phyloP scores from a whole-genome alignment of 2,113 vertebrate species.

The Corydoras maculifer region DNA sequence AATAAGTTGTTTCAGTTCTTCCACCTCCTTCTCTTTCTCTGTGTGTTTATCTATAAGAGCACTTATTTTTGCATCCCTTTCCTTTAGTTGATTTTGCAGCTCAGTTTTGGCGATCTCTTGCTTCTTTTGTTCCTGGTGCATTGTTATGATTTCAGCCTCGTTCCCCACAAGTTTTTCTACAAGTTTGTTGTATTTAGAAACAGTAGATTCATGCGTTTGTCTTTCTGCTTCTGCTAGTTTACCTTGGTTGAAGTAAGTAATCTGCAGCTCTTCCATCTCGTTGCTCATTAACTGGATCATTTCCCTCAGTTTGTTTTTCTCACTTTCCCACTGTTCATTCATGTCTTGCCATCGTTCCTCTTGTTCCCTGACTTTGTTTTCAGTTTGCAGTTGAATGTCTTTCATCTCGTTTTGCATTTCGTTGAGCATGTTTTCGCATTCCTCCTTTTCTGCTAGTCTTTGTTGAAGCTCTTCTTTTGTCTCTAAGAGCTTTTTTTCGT shows the following conservation, averaged over 20 bases:
- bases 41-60: slow-evolving; percentile 24
- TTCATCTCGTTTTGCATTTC: slow-evolving; percentile 36
- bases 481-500: background rate
- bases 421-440: slow-evolving; percentile 17
- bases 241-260: slow-evolving; percentile 14
- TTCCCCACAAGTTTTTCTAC: slow-evolving; percentile 39
- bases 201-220: slow-evolving; percentile 24
- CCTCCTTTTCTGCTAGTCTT: slow-evolving; percentile 37
- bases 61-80: slow-evolving; percentile 49
- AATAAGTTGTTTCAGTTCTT: slow-evolving; percentile 44
- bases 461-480: slow-evolving; percentile 32
- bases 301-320: slow-evolving; percentile 31
- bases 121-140: slow-evolving; percentile 36
- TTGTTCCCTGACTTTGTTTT: slow-evolving; percentile 44
- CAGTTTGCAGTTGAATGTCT: slow-evolving; percentile 30
- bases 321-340: slow-evolving; percentile 28
- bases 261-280: slow-evolving; percentile 34
- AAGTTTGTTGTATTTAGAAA: slow-evolving; percentile 36
- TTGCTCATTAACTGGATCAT: slow-evolving; percentile 25
- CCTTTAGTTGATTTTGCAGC: slow-evolving; percentile 38
- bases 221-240: slow-evolving; percentile 25
- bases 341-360: slow-evolving; percentile 26
- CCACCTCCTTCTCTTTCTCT: slow-evolving; percentile 48
- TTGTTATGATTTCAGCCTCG: slow-evolving; percentile 25
- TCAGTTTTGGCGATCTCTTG: slow-evolving; percentile 34